Base-by-base conservation (phyloP, 2,888 invertebrate genomes). In the Tiliacea aurago region DNA sequence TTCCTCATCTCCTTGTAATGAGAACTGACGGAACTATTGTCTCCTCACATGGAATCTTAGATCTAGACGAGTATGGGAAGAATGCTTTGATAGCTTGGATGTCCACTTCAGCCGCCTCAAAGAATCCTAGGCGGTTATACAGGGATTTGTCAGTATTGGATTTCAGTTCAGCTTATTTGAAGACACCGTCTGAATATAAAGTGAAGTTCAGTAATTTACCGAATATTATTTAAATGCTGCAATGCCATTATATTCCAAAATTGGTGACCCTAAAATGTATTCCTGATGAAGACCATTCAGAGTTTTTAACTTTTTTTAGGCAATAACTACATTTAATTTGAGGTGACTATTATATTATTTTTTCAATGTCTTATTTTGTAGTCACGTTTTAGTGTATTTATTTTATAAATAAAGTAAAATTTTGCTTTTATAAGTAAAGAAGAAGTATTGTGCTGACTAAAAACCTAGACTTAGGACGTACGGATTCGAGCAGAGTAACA, bases 61-160 rank as follows among this genome's bases (percentile, higher is more conserved):
- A 96, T 87, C 84, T 96, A 43, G 93, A 95, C 59, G 68, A 83
- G 45, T 93, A 94, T 76, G 94, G 94, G 0, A 94, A 93, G 68
- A 95, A 96, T 84, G 95, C 95, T 0, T 72, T 95, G 0, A 89
- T 95, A 53, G 88, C 93, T 23, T 96, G 96, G 96, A 68, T 95
- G 0, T 88, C 92, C 0, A 87, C 89, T 5, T 71, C 89, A 0
- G 81, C 90, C 37, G 80, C 88, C 43, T 64, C 64, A 33, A 11
- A 11, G 6, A 87, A 76, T 9, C 83, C 87, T 20, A 90, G 94
- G 47, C 88, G 85, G 23, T 84, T 93, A 43, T 89, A 85, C 23
- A 90, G 86, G 20, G 94, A 95, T 9, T 47, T 79, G 0, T 33
- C 67, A 0, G 88, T 90, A 74, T 94, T 95, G 73, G 95, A 88